phyloP scores from a whole-genome alignment of 2,113 vertebrate species.

The Gambusia affinis region DNA sequence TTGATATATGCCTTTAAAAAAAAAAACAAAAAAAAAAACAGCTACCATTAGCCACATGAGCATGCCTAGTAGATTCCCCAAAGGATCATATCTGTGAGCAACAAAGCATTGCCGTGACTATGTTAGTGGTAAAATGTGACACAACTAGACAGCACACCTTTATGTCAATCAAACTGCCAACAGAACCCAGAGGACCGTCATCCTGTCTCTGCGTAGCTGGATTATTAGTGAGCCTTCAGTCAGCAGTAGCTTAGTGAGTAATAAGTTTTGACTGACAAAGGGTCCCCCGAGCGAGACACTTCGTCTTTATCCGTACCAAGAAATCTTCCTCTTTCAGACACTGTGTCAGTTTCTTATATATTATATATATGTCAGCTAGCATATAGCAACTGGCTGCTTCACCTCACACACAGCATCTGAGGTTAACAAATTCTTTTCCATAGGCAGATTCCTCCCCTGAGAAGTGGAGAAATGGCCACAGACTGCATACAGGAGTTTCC shows the following conservation, averaged over 20 bases:
- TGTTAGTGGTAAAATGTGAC: not conserved
- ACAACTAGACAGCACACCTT: not conserved
- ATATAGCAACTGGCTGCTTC: not conserved
- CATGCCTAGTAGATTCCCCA: not conserved
- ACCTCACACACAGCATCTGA: not conserved
- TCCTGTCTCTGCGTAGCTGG: not conserved
- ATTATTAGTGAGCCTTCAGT: conserved; percentile 1
- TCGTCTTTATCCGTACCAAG: not conserved
- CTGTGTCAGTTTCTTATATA: not conserved
- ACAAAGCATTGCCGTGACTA: not conserved
- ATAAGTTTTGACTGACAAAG: not conserved
- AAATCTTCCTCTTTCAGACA: not conserved
- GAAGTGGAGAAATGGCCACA: no score
- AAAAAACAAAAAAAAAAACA: not conserved
- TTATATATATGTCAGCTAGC: not conserved
- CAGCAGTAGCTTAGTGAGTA: not conserved
- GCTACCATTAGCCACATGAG: not conserved
- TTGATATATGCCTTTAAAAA: not conserved
- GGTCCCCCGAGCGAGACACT: not conserved
- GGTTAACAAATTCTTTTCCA: no score
- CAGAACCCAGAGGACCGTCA: not conserved
- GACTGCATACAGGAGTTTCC: no score
- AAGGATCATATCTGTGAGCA: not conserved
- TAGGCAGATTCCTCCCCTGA: no score
- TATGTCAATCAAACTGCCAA: not conserved